Evolutionary conservation across 2,797 vertebrate species (phyloP).

Genomic region (Myripristis murdjan): DNA sequence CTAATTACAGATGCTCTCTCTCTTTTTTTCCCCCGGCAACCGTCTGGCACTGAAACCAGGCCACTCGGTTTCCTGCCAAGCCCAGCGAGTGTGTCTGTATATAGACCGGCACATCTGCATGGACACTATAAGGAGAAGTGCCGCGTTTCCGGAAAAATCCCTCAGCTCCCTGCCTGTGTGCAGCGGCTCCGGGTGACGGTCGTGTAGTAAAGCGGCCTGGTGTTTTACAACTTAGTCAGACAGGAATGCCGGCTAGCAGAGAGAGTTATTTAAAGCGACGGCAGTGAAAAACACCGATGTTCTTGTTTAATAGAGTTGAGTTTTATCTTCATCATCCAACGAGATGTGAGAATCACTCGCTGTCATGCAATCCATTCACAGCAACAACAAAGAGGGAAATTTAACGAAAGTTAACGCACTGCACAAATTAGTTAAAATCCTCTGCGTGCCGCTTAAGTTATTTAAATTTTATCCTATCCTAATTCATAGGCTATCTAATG

Average conservation of each 20-base stretch:
- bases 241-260: slow-evolving; percentile 1
- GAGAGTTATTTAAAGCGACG: neutral
- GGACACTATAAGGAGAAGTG: neutral
- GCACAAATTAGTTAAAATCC: no score
- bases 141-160: neutral
- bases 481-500: no score
- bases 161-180: neutral
- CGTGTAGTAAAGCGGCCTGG: neutral
- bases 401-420: no score
- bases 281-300: no score
- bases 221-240: neutral
- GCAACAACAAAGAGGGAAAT: no score
- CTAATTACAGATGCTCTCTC: slow-evolving; percentile 57
- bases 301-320: no score
- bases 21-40: slow-evolving; percentile 21
- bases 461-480: no score
- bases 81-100: slow-evolving; percentile 18
- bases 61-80: slow-evolving; percentile 36
- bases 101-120: slow-evolving; percentile 18
- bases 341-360: no score
- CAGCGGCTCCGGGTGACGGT: neutral
- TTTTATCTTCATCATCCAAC: no score
- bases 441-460: no score
- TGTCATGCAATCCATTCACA: no score
- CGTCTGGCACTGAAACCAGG: slow-evolving; percentile 33